Conservation (phyloP, 2,888 invertebrate genomes). For the Sialis fuliginosa region DNA sequence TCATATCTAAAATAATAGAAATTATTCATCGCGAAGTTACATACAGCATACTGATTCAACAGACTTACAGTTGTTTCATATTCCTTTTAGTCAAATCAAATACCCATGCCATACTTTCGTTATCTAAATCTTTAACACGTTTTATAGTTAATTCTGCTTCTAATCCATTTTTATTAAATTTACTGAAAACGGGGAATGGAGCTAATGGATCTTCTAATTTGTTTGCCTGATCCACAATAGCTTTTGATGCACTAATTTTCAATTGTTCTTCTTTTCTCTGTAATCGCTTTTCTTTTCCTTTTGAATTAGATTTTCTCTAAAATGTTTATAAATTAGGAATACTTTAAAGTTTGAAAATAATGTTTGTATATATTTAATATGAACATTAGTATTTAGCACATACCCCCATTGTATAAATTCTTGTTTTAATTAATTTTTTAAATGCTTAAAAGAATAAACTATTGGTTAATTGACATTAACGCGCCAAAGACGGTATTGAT, state of each 20-base stretch:
- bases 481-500: too few species aligned
- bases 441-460: too few species aligned
- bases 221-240: constrained; percentile 42
- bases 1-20: constrained; percentile 33
- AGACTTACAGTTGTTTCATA: constrained; percentile 54
- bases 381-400: background rate
- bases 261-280: constrained; percentile 41
- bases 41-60: background rate
- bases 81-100: constrained; percentile 60
- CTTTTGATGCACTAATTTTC: constrained; percentile 38
- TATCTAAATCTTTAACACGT: constrained; percentile 35
- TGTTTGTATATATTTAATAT: background rate
- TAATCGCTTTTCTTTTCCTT: constrained; percentile 41
- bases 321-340: constrained; percentile 11
- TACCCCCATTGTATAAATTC: background rate
- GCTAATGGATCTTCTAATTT: constrained; percentile 35
- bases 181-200: constrained; percentile 39
- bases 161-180: constrained; percentile 40
- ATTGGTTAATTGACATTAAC: too few species aligned
- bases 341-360: constrained; percentile 8
- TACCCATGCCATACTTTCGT: constrained; percentile 43
- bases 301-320: constrained; percentile 34
- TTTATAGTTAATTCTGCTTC: constrained; percentile 40
- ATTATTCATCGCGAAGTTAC: background rate
- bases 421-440: too few species aligned